phyloP scores from a whole-genome alignment of 2,888 invertebrate genomes.

The Nephrotoma guestfalica region DNA sequence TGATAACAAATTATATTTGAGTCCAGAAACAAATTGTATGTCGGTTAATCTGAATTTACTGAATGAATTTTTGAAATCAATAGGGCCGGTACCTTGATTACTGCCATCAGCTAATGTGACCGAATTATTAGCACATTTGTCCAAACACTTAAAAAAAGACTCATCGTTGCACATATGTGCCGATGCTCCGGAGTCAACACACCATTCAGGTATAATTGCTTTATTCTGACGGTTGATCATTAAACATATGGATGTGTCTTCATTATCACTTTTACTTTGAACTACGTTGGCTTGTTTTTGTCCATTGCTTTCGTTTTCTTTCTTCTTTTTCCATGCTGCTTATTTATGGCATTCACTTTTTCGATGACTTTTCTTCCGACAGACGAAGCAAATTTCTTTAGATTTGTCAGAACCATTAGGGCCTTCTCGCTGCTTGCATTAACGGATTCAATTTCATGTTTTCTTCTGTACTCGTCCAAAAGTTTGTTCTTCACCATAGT shows the following conservation, averaged over 20 bases:
- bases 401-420: not conserved
- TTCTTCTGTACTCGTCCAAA: constrained; percentile 9
- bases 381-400: not conserved
- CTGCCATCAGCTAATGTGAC: not conserved
- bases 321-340: not conserved
- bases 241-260: not conserved
- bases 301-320: not conserved
- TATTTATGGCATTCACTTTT: constrained; percentile 4
- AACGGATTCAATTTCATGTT: constrained; percentile 4
- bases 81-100: not conserved
- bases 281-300: not conserved
- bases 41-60: not conserved
- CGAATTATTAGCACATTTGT: too few species aligned
- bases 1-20: not conserved
- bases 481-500: constrained; percentile 11
- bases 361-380: not conserved
- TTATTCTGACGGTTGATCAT: not conserved
- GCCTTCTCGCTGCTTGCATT: not conserved
- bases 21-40: not conserved
- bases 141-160: not conserved
- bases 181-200: not conserved
- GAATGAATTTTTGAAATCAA: constrained; percentile 5
- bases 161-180: not conserved
- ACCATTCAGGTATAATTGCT: not conserved
- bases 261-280: not conserved